Conservation (phyloP, 2,888 invertebrate genomes). For the Eristalis tenax region DNA sequence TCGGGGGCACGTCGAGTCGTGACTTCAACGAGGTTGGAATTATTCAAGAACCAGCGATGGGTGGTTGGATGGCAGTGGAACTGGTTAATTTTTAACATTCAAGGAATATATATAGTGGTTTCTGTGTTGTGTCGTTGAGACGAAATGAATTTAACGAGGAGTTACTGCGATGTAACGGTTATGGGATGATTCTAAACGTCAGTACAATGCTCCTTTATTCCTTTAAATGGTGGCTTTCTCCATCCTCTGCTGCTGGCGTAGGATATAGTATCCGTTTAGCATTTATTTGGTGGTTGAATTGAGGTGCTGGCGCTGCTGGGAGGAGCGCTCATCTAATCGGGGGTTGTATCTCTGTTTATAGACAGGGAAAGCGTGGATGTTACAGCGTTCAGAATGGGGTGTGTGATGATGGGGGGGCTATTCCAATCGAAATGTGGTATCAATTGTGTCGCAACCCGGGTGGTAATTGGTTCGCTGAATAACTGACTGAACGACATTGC, state of each 20-base stretch:
- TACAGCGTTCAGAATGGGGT: background rate
- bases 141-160: conserved; percentile 49
- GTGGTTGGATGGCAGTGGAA: background rate
- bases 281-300: background rate
- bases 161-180: conserved; percentile 38
- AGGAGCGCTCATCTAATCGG: background rate
- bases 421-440: background rate
- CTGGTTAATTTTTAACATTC: conserved; percentile 49
- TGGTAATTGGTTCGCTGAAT: background rate
- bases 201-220: conserved; percentile 12
- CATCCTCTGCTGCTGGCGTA: background rate
- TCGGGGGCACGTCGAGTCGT: background rate
- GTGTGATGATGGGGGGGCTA: background rate
- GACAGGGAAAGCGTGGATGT: background rate
- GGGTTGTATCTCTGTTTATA: background rate
- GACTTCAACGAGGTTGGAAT: conserved; percentile 10
- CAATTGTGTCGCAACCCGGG: background rate
- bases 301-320: background rate
- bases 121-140: conserved; percentile 24
- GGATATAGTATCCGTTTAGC: background rate
- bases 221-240: background rate
- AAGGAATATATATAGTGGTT: conserved; percentile 15
- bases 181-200: conserved; percentile 32
- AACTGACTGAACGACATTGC: background rate
- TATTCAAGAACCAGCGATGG: conserved; percentile 24